phyloP scores from a whole-genome alignment of 2,888 invertebrate genomes.

The Xylota segnis region DNA sequence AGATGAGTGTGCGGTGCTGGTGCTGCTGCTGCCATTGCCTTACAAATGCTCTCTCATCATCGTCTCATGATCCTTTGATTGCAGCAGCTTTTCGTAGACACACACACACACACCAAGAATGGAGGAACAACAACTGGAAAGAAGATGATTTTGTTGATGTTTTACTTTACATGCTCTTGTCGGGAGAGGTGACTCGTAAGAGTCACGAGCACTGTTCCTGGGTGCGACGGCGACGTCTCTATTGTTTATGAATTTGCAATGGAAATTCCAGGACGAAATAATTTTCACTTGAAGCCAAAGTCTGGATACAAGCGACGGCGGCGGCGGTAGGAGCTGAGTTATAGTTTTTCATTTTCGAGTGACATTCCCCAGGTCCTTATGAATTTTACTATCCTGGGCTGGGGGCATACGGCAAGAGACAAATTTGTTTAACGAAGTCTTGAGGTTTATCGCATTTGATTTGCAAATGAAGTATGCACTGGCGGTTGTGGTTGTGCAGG shows the following conservation, averaged over 20 bases:
- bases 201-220: constrained; percentile 34
- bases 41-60: constrained; percentile 54
- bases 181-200: constrained; percentile 19
- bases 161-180: constrained; percentile 70
- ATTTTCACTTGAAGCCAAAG: constrained; percentile 50
- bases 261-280: constrained; percentile 66
- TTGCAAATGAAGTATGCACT: constrained; percentile 54
- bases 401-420: not conserved
- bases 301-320: not conserved
- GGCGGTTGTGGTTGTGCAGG: not conserved
- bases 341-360: constrained; percentile 53
- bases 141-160: constrained; percentile 67
- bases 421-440: constrained; percentile 66
- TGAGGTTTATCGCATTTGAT: constrained; percentile 67
- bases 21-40: constrained; percentile 32
- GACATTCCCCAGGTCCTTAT: constrained; percentile 51
- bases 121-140: constrained; percentile 43
- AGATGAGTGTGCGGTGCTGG: constrained; percentile 18
- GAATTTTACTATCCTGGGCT: constrained; percentile 36
- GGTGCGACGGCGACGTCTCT: constrained; percentile 28
- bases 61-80: constrained; percentile 68
- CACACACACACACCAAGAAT: no score
- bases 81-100: constrained; percentile 27
- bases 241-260: constrained; percentile 73
- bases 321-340: not conserved